phyloP scores from a whole-genome alignment of 2,888 invertebrate species.

The Cordylochernes scorpioides region DNA sequence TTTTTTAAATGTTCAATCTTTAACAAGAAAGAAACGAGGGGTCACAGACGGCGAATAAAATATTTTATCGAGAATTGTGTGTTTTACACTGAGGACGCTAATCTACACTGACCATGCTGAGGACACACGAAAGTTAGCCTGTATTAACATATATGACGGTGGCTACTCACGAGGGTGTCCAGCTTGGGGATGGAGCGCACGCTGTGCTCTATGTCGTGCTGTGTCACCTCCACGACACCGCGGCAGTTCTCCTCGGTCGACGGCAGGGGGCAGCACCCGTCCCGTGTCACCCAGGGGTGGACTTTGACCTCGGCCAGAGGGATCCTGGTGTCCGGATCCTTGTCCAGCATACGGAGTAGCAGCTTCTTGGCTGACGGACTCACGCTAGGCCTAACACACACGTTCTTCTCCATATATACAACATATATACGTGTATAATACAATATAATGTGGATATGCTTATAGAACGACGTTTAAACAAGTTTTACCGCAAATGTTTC shows the following conservation, averaged over 20 bases:
- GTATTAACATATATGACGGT: too few relatives aligned
- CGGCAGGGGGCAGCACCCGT: constrained; percentile 41
- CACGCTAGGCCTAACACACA: constrained; percentile 26
- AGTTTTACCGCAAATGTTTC: too few relatives aligned
- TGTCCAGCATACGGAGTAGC: constrained; percentile 52
- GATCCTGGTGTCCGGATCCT: constrained; percentile 50
- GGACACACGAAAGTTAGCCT: too few relatives aligned
- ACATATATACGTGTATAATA: too few relatives aligned
- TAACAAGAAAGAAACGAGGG: too few relatives aligned
- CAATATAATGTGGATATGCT: too few relatives aligned
- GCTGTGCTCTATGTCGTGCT: constrained; percentile 70
- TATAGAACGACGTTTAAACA: too few relatives aligned
- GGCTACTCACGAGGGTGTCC: constrained; percentile 46
- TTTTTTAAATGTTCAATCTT: too few relatives aligned
- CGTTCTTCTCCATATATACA: background rate
- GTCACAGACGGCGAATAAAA: too few relatives aligned
- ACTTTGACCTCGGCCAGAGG: constrained; percentile 59
- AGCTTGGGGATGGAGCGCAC: constrained; percentile 79
- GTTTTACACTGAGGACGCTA: too few relatives aligned
- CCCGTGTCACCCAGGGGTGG: constrained; percentile 59
- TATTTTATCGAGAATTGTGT: too few relatives aligned
- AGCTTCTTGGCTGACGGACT: constrained; percentile 38
- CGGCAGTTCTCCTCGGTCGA: constrained; percentile 74
- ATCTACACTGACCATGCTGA: too few relatives aligned
- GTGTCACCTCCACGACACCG: constrained; percentile 71